Evolutionary conservation across 2,797 vertebrate genomes (phyloP), one percentile per base, ranked within the genome.

Genomic region (Chaunax sp.): DNA sequence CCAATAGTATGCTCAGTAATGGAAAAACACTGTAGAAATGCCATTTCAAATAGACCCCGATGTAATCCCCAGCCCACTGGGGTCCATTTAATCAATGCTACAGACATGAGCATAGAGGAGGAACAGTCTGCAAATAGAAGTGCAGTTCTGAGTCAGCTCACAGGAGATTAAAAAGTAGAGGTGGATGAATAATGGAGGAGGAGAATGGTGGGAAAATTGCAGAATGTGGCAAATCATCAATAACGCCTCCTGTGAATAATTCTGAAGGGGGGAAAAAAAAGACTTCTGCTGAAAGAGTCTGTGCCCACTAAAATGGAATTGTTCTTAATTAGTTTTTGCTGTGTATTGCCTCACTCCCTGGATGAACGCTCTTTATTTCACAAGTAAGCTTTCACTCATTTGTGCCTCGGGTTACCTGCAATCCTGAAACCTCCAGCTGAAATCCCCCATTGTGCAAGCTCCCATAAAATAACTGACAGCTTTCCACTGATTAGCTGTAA

Each of bases 141-240:
- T 86, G 76, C 88, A 91, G 91, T 91, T 93, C 92, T 93, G 92
- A 94, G 89, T 94, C 93, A 93, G 93, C 93, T 92, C 92, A 86
- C 90, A 88, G 88, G 93, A 94, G 93, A 94, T 94, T 94, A 94
- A 93, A 94, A 94, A 93, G 85, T 87, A 91, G 87, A 86, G 78
- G 89, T 83, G 87, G 89, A 93, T 94, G 92, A 94, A 94, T 94
- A 93, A 93, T 93, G 92, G 90, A 92, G 83, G 84, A 92, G 89
- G 86, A 90, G 89, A 91, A 89, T 84, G 89, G 88, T 91, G 90
- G 90, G 88, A 91, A 93, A 93, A 90, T 87, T 87, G 89, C 88
- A 60, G 80, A 92, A 93, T 88, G 87, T 92, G 90, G 90, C 76
- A 81, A 94, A 90, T 94, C 92, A 93, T 93, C 92, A 92, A 90